Base-by-base conservation (phyloP, 2,888 invertebrate species). In the Cheilosia scutellata region DNA sequence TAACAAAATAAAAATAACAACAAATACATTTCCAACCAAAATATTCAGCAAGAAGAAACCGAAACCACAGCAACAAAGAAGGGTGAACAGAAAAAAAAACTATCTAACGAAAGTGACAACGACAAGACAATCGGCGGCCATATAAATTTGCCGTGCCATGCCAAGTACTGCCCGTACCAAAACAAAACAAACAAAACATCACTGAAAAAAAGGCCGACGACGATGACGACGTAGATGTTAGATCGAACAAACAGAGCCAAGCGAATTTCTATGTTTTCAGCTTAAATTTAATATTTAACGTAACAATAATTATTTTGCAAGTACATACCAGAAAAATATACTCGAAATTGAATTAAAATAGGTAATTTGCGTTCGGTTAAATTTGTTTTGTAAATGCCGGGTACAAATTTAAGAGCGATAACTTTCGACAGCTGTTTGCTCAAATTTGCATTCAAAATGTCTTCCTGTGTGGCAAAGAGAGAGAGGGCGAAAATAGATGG, bases 401-500 rank as follows among this genome's bases (percentile, higher is more conserved):
- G 60, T 37, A 71, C 47, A 55, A 40, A 53, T 63, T 65, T 63
- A 71, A 84, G 79, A 79, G 75, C 79, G 27, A 66, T 20, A 63
- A 65, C 44, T 51, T 40, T 65, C 65, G 70, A 84, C 79, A 77
- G 77, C 70, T 72, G 53, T 74, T 75, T 47, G 27, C 83, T 47
- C 63, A 63, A 66, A 79, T 70, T 84, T 84, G 75, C 75, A 84
- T 79, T 71, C 79, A 84, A 84, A 79, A 84, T 83, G 83, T 79
- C 80, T 75, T 71, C 78, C 40, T 33, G 31, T 27, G 20, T 37
- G 37, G 11, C 11, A 37, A 11, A 37, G 37, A 37, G 37, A 47
- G 44, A 71, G 71, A 60, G 29, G 47, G 44, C 42, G 40, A 44
- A 33, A 53, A 49, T 37, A 65, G 33, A 68, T 68, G 31, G 51